A percentile compares a stretch with the other conserved stretches of the same genome.
Evolutionary conservation across 2,113 vertebrate genomes (phyloP).

Genomic region (Hystrix cristata): DNA sequence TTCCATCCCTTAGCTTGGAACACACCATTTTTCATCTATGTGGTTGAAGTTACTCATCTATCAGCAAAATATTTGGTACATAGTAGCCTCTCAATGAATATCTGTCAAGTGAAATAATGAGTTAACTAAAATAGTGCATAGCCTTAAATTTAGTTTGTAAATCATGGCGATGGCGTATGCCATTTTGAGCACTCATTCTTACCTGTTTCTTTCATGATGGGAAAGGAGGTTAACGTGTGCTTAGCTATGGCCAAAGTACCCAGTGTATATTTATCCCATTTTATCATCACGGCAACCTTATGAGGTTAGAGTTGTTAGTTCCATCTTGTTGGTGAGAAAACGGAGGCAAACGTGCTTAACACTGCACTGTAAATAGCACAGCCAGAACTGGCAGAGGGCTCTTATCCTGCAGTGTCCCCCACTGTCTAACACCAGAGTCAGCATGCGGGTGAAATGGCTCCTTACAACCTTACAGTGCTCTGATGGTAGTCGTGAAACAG

Average conservation of each 20-base stretch:
- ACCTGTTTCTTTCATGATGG: slow-evolving; percentile 16
- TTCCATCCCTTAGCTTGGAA: slow-evolving; percentile 36
- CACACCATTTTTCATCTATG: slow-evolving; percentile 8
- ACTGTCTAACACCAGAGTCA: neutral
- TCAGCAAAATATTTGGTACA: neutral
- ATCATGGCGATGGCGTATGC: neutral
- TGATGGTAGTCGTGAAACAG: neutral
- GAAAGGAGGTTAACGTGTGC: neutral
- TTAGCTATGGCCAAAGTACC: neutral
- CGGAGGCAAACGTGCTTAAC: neutral
- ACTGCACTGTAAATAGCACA: neutral
- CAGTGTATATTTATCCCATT: neutral
- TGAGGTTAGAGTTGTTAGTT: neutral
- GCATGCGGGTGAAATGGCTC: neutral
- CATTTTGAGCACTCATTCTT: neutral
- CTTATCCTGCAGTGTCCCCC: neutral
- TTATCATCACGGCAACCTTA: neutral
- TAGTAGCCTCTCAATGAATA: neutral
- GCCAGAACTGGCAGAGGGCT: neutral
- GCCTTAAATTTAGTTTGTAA: neutral
- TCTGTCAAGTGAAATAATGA: neutral
- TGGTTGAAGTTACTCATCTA: neutral
- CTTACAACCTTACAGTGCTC: neutral
- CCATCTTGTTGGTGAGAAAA: neutral
- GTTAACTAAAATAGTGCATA: neutral